Evolutionary conservation across 2,888 invertebrate species (phyloP).

Genomic region (Tenthredo distinguenda): DNA sequence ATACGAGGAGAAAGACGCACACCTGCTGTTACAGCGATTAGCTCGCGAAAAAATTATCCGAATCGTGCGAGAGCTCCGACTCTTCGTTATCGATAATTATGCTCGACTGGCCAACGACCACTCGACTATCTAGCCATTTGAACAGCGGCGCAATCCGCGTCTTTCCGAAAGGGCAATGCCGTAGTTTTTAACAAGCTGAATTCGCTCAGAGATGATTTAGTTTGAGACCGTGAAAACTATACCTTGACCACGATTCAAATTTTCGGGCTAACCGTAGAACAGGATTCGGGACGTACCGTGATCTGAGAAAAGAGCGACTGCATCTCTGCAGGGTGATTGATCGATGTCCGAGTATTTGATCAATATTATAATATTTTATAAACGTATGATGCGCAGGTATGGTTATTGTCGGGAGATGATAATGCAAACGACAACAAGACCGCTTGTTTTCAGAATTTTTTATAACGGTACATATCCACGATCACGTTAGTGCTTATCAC

Average conservation of each 20-base stretch:
- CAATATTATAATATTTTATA: too few species aligned
- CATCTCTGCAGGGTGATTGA: not conserved
- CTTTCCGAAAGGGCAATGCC: not conserved
- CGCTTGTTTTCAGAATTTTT: not conserved
- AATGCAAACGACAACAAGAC: not conserved
- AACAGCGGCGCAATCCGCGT: not conserved
- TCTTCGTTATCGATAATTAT: conserved; percentile 23
- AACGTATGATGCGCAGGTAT: not conserved
- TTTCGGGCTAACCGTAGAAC: not conserved
- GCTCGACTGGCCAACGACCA: not conserved
- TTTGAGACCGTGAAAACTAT: not conserved
- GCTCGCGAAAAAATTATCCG: conserved; percentile 61
- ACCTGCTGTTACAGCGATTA: conserved; percentile 71
- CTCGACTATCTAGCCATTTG: not conserved
- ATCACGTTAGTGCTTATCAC: not conserved
- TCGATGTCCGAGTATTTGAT: not conserved
- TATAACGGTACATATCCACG: not conserved
- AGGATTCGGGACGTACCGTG: not conserved
- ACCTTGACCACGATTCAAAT: not conserved
- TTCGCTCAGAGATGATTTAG: not conserved
- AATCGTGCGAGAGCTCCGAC: conserved; percentile 41
- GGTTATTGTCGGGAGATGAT: conserved; percentile 6
- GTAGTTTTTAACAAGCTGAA: not conserved
- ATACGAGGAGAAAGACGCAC: conserved; percentile 60
- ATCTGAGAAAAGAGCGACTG: not conserved